phyloP scores from a whole-genome alignment of 2,888 invertebrate genomes.

The Trichogramma dendrolimi region DNA sequence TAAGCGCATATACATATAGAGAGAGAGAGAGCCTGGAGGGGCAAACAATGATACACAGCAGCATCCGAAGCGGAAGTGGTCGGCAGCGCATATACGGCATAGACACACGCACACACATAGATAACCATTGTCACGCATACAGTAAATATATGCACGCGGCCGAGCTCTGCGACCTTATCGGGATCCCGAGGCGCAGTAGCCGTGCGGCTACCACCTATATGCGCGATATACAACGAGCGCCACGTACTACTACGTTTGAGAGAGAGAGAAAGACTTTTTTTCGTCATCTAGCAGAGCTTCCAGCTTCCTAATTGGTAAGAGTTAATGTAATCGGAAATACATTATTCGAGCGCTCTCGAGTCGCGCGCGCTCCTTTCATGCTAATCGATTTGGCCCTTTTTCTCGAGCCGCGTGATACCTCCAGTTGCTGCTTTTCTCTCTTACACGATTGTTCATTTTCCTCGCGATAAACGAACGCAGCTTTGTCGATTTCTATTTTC shows the following conservation, averaged over 20 bases:
- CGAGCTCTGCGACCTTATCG: slow-evolving; percentile 40
- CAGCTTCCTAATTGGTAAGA: slow-evolving; percentile 7
- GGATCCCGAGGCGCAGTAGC: slow-evolving; percentile 41
- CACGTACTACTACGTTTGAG: neutral
- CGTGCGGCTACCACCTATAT: slow-evolving; percentile 10
- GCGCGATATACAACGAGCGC: neutral
- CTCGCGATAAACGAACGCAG: too few relatives aligned
- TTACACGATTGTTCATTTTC: too few relatives aligned
- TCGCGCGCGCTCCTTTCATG: too few relatives aligned
- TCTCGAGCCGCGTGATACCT: too few relatives aligned
- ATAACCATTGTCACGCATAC: too few relatives aligned
- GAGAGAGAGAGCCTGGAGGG: slow-evolving; percentile 30
- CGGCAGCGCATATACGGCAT: slow-evolving; percentile 17
- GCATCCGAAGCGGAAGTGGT: slow-evolving; percentile 43
- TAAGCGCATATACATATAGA: slow-evolving; percentile 52
- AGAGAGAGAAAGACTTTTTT: too few relatives aligned
- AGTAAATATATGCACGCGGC: slow-evolving; percentile 17
- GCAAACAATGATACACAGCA: too few relatives aligned
- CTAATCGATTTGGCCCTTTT: too few relatives aligned
- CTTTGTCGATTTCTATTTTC: too few relatives aligned
- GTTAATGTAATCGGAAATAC: slow-evolving; percentile 4
- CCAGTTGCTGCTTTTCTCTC: too few relatives aligned
- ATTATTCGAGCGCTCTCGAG: neutral
- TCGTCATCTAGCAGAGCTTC: too few relatives aligned
- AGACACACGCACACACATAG: too few relatives aligned